Conservation (phyloP, 1,140 invertebrate species). For the Archivesica marissinica region DNA sequence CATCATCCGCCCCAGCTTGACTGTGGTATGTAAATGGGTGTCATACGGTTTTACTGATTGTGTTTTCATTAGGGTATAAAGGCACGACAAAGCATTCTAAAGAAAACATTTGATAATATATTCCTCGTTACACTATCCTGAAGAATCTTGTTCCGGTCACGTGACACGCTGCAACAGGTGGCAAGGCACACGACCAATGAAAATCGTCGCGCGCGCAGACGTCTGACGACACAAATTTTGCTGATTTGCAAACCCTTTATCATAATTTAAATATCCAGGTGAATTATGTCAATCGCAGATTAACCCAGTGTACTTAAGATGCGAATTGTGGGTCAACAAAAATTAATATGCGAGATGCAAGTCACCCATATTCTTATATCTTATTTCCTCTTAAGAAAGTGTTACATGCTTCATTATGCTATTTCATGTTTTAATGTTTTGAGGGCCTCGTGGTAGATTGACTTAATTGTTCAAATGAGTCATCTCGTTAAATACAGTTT, state of each 20-base stretch:
- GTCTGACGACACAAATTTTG: slow-evolving; percentile 33
- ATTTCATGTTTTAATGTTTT: too few species aligned
- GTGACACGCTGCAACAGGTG: slow-evolving; percentile 41
- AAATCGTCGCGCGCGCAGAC: slow-evolving; percentile 24
- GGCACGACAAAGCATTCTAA: slow-evolving; percentile 9
- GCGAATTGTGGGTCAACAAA: too few species aligned
- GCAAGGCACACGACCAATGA: slow-evolving; percentile 39
- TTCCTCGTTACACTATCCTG: not conserved
- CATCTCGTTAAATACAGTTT: too few species aligned
- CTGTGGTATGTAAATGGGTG: slow-evolving; percentile 19
- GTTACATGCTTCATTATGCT: too few species aligned
- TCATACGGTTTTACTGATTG: not conserved
- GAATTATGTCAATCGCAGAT: slow-evolving; percentile 7
- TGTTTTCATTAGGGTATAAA: slow-evolving; percentile 9
- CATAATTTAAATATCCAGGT: slow-evolving; percentile 9
- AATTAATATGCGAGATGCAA: too few species aligned
- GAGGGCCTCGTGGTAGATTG: too few species aligned
- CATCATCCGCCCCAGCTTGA: slow-evolving; percentile 19
- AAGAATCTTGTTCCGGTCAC: slow-evolving; percentile 42
- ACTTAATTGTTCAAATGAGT: too few species aligned
- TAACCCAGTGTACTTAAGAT: not conserved
- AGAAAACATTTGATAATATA: slow-evolving; percentile 8
- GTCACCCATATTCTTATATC: too few species aligned
- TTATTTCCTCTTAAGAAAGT: too few species aligned
- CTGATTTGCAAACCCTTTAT: slow-evolving; percentile 32